A percentile compares a stretch with the other conserved stretches of the same genome.
These are phyloP conservation scores for Xerus rutilus DNA, from an alignment of 2,797 vertebrate genomes.

Conservation along the genomic window DNA sequence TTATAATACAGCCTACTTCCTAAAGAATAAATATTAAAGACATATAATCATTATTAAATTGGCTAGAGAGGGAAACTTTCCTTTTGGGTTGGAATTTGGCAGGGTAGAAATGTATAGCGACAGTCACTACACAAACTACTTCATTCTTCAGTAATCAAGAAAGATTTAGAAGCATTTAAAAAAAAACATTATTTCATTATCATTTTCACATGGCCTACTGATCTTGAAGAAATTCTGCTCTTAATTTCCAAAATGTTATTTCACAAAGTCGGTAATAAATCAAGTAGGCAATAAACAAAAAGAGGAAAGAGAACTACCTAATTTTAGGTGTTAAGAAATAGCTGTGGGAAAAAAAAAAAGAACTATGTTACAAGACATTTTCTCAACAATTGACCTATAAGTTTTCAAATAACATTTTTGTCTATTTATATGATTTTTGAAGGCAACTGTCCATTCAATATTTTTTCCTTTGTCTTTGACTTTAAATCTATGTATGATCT, in stretches of 20 bases:
- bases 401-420: conserved; percentile 55
- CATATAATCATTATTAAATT: conserved; percentile 47
- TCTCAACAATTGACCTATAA: background rate
- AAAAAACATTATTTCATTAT: conserved; percentile 27
- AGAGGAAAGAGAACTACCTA: conserved; percentile 39
- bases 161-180: background rate
- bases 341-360: background rate
- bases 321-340: conserved; percentile 30
- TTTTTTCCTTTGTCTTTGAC: conserved; percentile 44
- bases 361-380: background rate
- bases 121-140: background rate
- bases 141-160: conserved; percentile 39
- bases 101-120: conserved; percentile 21
- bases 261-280: conserved; percentile 55
- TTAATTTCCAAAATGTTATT: conserved; percentile 44
- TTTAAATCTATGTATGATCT: conserved; percentile 25
- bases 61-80: conserved; percentile 34
- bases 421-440: conserved; percentile 51
- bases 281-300: conserved; percentile 39
- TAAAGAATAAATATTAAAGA: conserved; percentile 36
- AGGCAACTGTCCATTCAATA: conserved; percentile 39
- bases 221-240: conserved; percentile 51
- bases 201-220: background rate
- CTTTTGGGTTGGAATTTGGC: conserved; percentile 21
- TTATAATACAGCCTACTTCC: background rate